Evolutionary conservation across 2,888 invertebrate species (phyloP), one percentile per base, ranked within the genome.

Genomic region (Deilephila elpenor): DNA sequence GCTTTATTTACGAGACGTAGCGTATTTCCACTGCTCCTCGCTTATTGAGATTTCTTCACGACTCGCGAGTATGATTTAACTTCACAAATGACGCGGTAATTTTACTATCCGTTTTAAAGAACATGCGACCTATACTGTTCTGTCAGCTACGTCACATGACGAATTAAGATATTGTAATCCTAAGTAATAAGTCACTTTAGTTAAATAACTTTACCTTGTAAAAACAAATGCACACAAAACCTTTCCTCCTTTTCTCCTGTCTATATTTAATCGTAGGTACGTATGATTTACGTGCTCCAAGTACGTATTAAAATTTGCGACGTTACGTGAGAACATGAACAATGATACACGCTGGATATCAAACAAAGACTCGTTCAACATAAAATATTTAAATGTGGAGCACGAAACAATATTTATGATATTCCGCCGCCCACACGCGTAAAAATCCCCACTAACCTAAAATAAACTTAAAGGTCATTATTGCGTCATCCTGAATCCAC

Each of bases 1-100:
- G 75, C 75, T 78, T 88, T 89, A 87, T 91, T 91, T 91, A 90
- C 84, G 87, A 82, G 79, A 79, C 79, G 78, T 74, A 78, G 82
- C 76, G 81, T 80, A 81, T 86, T 82, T 86, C 86, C 88, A 82
- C 79, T 80, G 82, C 59, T 44, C 53, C 20, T 64, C 59, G 71
- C 29, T 51, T 71, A 74, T 44, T 67, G 67, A 62, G 53, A 72
- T 61, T 60, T 62, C 53, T 53, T 62, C 51, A 62, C 62, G 53
- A 51, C 53, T 19, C 34, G 32, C 62, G 51, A 51, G 51, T 32
- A 62, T 32, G 32, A 51, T 11, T 53, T 71, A 20, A 29, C 7
- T 25, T 70, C 14, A 53, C 14, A 3, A 25, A 29, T 34, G 61
- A 53, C 53, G 29, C n/a, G 53, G 37, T 59, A 34, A 34, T 71